Evolutionary conservation across 2,797 vertebrate species (phyloP).

Genomic region (Sphenopsis melanotis): DNA sequence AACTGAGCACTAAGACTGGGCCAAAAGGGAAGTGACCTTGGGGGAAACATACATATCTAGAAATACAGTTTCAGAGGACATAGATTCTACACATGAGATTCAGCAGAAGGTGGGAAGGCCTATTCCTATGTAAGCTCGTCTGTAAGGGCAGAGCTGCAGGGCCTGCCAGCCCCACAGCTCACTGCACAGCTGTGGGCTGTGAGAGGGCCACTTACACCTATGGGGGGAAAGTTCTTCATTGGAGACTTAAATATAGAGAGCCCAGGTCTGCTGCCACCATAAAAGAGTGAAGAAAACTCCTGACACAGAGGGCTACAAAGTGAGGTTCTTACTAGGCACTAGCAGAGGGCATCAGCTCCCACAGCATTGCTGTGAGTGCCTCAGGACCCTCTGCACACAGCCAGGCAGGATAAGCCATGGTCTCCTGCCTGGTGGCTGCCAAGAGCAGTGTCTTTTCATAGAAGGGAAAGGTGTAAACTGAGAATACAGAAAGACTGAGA

Average conservation of each 20-base stretch:
- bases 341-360: not conserved
- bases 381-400: not conserved
- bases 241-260: not conserved
- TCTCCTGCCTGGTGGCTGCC: not conserved
- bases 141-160: not conserved
- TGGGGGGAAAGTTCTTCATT: rapidly evolving
- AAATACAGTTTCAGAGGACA: not conserved
- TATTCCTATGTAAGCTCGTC: not conserved
- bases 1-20: not conserved
- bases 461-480: not conserved
- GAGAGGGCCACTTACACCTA: not conserved
- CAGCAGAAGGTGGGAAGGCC: not conserved
- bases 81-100: not conserved
- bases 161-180: not conserved
- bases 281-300: not conserved
- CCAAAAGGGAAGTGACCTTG: not conserved
- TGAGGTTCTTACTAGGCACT: not conserved
- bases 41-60: not conserved
- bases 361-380: not conserved
- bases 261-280: not conserved
- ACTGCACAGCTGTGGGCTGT: rapidly evolving
- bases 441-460: rapidly evolving
- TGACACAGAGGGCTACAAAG: not conserved
- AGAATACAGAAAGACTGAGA: not conserved
- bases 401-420: not conserved